Evolutionary conservation across 2,888 invertebrate species (phyloP).

Genomic region (Latrodectus hesperus): DNA sequence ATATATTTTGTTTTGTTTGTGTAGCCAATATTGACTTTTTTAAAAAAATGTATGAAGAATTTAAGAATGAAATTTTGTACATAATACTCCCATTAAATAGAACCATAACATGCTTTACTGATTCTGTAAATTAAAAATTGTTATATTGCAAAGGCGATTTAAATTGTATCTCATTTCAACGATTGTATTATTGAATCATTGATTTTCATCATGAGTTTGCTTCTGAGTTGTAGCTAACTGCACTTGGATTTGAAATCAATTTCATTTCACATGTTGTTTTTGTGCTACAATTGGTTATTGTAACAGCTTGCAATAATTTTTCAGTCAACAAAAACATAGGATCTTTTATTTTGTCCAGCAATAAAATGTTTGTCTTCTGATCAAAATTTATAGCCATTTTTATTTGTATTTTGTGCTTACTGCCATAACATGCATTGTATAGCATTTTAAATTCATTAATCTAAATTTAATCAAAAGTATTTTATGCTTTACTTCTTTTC

Average conservation of each 20-base stretch:
- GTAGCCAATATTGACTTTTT: background rate
- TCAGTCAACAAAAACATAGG: constrained; percentile 4
- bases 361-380: constrained; percentile 32
- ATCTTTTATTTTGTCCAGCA: constrained; percentile 29
- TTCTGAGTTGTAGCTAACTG: constrained; percentile 20
- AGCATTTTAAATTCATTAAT: no score
- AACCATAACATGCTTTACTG: no score
- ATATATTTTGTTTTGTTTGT: constrained; percentile 49
- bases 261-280: constrained; percentile 19
- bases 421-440: no score
- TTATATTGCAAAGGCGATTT: background rate
- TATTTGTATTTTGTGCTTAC: background rate
- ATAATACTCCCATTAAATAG: constrained; percentile 5
- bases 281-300: constrained; percentile 10
- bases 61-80: constrained; percentile 49
- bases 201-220: constrained; percentile 33
- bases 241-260: constrained; percentile 8
- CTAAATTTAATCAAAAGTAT: no score
- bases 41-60: background rate
- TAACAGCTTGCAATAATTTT: constrained; percentile 19
- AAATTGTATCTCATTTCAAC: background rate
- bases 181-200: constrained; percentile 9
- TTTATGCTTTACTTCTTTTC: no score
- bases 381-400: background rate
- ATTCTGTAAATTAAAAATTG: no score